Percentiles rank a stretch among this genome's conserved stretches.
These are phyloP conservation scores for Thereva nobilitata DNA, from an alignment of 2,888 invertebrate species.

Conservation along the genomic window DNA sequence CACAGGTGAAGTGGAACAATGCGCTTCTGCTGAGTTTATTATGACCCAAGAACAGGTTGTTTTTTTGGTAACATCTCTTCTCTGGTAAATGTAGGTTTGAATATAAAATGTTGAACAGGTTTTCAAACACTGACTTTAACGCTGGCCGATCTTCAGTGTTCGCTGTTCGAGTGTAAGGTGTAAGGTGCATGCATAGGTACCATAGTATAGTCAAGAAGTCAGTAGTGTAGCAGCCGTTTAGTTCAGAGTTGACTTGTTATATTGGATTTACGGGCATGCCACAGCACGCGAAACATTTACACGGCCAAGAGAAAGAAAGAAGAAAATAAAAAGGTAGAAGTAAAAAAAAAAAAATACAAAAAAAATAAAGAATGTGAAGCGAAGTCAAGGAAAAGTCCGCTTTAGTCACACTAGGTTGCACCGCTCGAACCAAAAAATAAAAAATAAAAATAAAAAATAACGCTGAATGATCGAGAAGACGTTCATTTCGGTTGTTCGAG, in stretches of 20 bases:
- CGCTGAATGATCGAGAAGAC: too few relatives aligned
- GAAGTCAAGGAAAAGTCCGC: conserved; percentile 30
- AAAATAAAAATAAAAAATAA: too few relatives aligned
- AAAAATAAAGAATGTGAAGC: conserved; percentile 11
- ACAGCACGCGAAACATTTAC: conserved; percentile 29
- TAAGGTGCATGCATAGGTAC: too few relatives aligned
- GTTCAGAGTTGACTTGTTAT: neutral
- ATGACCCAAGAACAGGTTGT: conserved; percentile 9
- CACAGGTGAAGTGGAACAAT: conserved; percentile 26
- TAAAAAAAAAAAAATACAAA: conserved; percentile 7
- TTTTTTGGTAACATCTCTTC: conserved; percentile 14
- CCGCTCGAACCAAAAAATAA: neutral
- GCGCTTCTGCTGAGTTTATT: neutral
- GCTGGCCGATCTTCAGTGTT: too few relatives aligned
- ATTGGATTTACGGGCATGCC: too few relatives aligned
- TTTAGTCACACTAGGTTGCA: conserved; percentile 29
- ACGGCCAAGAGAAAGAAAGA: conserved; percentile 17
- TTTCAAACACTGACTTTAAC: conserved; percentile 15
- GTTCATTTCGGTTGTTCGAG: conserved; percentile 20
- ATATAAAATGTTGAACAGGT: conserved; percentile 24
- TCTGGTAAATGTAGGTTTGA: neutral
- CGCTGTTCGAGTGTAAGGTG: too few relatives aligned
- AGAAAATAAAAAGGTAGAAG: conserved; percentile 14
- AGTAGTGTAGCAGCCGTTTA: neutral
- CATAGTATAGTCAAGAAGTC: too few relatives aligned